phyloP scores from a whole-genome alignment of 2,888 invertebrate genomes.

The Dolomedes plantarius region DNA sequence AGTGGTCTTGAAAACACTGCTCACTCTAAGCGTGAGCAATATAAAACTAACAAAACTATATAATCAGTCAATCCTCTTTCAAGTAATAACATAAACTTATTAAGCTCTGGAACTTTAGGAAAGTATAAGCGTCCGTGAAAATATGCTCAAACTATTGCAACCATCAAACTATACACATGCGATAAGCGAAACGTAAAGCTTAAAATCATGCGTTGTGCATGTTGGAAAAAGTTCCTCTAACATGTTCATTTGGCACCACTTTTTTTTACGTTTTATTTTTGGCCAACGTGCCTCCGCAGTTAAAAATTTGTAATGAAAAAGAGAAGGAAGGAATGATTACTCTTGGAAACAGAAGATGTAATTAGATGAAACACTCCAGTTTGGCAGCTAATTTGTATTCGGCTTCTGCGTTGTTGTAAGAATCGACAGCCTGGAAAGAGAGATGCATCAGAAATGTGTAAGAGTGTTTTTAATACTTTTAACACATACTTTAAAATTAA shows the following conservation, averaged over 20 bases:
- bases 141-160: neutral
- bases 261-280: neutral
- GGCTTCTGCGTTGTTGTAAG: slow-evolving; percentile 94
- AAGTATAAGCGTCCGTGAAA: slow-evolving; percentile 5
- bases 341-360: neutral
- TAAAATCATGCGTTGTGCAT: slow-evolving; percentile 9
- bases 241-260: slow-evolving; percentile 21
- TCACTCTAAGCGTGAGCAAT: neutral
- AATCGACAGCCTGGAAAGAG: slow-evolving; percentile 86
- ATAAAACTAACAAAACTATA: neutral
- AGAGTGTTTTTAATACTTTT: too few relatives aligned
- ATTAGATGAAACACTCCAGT: slow-evolving; percentile 92
- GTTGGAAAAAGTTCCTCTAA: slow-evolving; percentile 1
- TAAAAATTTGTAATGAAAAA: neutral
- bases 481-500: too few relatives aligned
- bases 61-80: neutral
- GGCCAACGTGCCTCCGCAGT: neutral
- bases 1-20: neutral
- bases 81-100: neutral
- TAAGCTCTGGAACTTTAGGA: slow-evolving; percentile 11
- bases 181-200: slow-evolving; percentile 6
- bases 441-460: too few relatives aligned
- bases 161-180: neutral
- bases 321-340: slow-evolving; percentile 20
- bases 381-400: slow-evolving; percentile 92